phyloP scores from a whole-genome alignment of 2,113 vertebrate species.

The Porphyrio hochstetteri region DNA sequence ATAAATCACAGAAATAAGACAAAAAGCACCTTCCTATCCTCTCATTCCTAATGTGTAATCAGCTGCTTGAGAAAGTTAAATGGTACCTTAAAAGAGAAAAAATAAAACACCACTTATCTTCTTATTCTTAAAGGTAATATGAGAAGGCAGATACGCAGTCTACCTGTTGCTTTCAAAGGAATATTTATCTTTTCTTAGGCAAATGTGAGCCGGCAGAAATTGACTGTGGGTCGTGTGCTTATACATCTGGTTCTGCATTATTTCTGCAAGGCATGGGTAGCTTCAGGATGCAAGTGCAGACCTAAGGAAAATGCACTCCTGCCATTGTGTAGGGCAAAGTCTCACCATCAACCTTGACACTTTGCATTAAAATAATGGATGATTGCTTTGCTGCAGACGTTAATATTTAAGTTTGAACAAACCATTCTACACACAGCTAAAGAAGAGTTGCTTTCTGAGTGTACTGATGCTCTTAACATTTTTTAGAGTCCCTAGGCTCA shows the following conservation, averaged over 20 bases:
- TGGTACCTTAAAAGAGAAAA: neutral
- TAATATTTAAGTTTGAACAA: neutral
- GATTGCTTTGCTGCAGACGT: neutral
- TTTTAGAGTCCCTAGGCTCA: neutral
- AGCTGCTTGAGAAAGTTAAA: slow-evolving; percentile 28
- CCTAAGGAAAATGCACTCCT: neutral
- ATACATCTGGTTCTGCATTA: neutral
- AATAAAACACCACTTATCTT: neutral
- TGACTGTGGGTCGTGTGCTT: neutral
- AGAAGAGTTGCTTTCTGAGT: neutral
- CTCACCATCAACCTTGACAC: neutral
- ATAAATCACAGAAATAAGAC: slow-evolving; percentile 33
- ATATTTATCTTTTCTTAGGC: neutral
- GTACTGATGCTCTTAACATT: neutral
- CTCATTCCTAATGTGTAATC: neutral
- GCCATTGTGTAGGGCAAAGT: neutral
- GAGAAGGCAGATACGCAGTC: neutral
- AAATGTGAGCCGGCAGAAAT: neutral
- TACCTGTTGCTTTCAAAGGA: neutral
- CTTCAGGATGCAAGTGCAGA: neutral
- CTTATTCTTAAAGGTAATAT: neutral
- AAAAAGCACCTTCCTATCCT: neutral
- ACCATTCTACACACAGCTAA: neutral
- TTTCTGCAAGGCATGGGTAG: neutral
- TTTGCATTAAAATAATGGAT: neutral